phyloP scores from a whole-genome alignment of 2,888 invertebrate species.

The Trypoxylon attenuatum region DNA sequence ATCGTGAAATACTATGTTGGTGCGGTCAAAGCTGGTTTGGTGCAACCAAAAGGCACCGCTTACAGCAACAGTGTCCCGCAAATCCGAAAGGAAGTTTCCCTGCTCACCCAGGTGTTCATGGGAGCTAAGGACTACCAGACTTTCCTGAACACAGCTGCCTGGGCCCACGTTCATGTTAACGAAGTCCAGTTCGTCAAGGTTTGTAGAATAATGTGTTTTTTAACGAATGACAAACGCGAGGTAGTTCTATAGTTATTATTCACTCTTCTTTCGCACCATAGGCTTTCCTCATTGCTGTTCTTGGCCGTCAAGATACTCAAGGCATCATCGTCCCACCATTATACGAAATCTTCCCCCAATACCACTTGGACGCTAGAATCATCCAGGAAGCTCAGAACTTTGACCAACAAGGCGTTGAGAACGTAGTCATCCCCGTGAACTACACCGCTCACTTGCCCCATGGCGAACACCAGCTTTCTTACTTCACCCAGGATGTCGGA shows the following conservation, averaged over 20 bases:
- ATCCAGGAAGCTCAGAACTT: constrained; percentile 80
- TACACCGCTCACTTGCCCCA: constrained; percentile 76
- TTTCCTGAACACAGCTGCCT: constrained; percentile 82
- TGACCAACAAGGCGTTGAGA: constrained; percentile 59
- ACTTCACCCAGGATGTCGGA: constrained; percentile 84
- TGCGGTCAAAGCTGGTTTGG: constrained; percentile 76
- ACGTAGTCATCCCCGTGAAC: constrained; percentile 80
- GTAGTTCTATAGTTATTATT: neutral
- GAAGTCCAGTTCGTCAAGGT: constrained; percentile 80
- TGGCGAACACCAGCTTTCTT: constrained; percentile 79
- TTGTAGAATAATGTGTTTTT: neutral
- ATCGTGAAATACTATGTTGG: constrained; percentile 77
- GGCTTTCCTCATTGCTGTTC: constrained; percentile 79
- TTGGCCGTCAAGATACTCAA: constrained; percentile 80
- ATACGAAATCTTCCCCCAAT: constrained; percentile 84
- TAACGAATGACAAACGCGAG: no score
- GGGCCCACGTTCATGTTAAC: constrained; percentile 82
- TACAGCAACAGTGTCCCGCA: constrained; percentile 80
- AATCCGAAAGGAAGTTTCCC: constrained; percentile 80
- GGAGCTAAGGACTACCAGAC: constrained; percentile 83
- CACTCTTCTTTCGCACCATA: constrained; percentile 68
- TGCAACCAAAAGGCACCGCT: constrained; percentile 78
- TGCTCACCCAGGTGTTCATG: constrained; percentile 81
- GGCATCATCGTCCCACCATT: constrained; percentile 82
- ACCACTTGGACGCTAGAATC: constrained; percentile 82